Base-by-base conservation (phyloP, 2,888 invertebrate genomes). In the Acrobasis consociella region DNA sequence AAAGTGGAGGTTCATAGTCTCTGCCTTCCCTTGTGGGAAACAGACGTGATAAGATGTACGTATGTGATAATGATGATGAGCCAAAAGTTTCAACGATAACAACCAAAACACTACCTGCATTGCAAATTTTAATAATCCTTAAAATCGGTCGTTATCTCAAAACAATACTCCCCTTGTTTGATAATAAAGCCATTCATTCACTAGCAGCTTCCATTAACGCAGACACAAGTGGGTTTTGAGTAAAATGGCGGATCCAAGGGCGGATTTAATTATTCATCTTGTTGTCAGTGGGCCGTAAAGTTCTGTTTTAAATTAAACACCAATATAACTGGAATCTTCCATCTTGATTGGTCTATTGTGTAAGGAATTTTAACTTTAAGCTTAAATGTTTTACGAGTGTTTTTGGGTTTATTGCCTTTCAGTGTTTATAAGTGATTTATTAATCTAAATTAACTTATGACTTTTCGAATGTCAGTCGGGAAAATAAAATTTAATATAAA, bases 261-360 rank as follows among this genome's bases (percentile, higher is more conserved):
- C 46, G 61, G 49, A 46, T 53, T 61, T 61, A 61, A 61, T 61
- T 61, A 61, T 61, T 53, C 61, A 61, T 53, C 53, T 61, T 61
- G 61, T 61, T 56, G 56, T 56, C 56, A 42, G 37, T 53, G 53
- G 52, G 42, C 53, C 49, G 61, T 61, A 46, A 61, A 53, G 61
- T 53, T n/a, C 60, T 61, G 61, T 61, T 61, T 61, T 61, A 61
- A 61, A 51, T 61, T 61, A 61, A 61, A 61, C 61, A 61, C 49
- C 53, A 52, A 61, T 61, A 51, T 49, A 59, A 51, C 50, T 16
- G 51, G 38, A 52, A 51, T 52, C 52, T 52, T 61, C 52, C 17
- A 42, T 53, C 52, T 61, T 53, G 22, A 56, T 56, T 56, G 42
- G 17, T 22, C 56, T 42, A 56, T 42, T 56, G 56, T 42, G 56